A percentile compares a stretch with the other conserved stretches of the same genome.
Evolutionary conservation across 1,140 invertebrate species (phyloP).

Genomic region (Bombyx mori): DNA sequence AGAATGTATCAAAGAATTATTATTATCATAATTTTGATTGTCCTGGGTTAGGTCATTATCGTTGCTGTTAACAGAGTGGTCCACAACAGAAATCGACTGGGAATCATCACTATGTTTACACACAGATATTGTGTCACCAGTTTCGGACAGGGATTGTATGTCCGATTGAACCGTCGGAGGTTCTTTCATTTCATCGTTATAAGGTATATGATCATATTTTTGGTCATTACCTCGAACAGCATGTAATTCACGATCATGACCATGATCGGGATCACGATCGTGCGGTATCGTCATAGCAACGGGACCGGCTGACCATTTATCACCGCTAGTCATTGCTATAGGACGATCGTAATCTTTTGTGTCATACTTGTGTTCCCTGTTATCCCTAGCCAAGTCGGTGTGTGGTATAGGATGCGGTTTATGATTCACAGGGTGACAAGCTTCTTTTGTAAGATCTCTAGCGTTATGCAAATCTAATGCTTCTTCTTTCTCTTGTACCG

Average conservation of each 20-base stretch:
- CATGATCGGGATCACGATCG: slow-evolving; percentile 16
- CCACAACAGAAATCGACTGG: slow-evolving; percentile 52
- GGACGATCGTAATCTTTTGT: slow-evolving; percentile 21
- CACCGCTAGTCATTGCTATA: slow-evolving; percentile 29
- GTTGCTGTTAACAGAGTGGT: slow-evolving; percentile 46
- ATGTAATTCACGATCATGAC: slow-evolving; percentile 4
- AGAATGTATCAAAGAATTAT: slow-evolving; percentile 63
- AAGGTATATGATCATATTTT: slow-evolving; percentile 37
- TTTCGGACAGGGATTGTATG: slow-evolving; percentile 46
- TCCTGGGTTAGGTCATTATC: slow-evolving; percentile 49
- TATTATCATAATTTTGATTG: slow-evolving; percentile 59
- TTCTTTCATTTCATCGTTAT: slow-evolving; percentile 45
- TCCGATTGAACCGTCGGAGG: slow-evolving; percentile 34
- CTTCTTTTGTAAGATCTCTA: slow-evolving; percentile 8
- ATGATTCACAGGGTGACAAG: slow-evolving; percentile 15
- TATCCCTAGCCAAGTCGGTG: slow-evolving; percentile 12
- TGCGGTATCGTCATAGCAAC: slow-evolving; percentile 13
- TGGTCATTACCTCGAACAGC: slow-evolving; percentile 23
- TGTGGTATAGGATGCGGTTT: slow-evolving; percentile 7
- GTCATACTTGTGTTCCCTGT: slow-evolving; percentile 9
- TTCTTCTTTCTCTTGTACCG: background rate
- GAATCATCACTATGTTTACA: slow-evolving; percentile 64
- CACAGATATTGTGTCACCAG: slow-evolving; percentile 46
- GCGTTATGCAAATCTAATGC: slow-evolving; percentile 11
- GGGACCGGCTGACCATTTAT: slow-evolving; percentile 37